A percentile compares a stretch with the other conserved stretches of the same genome.
Conservation (phyloP, 1,140 invertebrate genomes). For the Megalonaias nervosa region DNA sequence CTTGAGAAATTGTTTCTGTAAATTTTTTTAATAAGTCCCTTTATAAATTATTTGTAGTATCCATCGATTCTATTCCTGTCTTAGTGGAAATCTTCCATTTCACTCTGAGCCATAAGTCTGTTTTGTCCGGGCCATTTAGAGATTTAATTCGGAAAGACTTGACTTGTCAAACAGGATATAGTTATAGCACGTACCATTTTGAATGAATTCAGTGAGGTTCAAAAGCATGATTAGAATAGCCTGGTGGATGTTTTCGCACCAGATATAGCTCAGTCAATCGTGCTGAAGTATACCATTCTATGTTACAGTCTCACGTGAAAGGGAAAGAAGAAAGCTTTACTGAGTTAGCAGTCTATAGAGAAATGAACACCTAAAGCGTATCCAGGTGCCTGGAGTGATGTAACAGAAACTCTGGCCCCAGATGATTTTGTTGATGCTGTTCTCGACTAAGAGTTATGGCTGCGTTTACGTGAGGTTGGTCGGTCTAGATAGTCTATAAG, state of each 20-base stretch:
- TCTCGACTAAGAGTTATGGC: slow-evolving; percentile 6
- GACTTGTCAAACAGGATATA: too few species aligned
- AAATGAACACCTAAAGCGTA: slow-evolving; percentile 20
- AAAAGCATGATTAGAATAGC: neutral
- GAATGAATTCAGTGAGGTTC: neutral
- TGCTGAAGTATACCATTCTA: slow-evolving; percentile 8
- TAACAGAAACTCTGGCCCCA: slow-evolving; percentile 15
- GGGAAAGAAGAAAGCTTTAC: neutral
- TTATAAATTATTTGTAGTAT: too few species aligned
- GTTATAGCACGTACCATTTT: neutral
- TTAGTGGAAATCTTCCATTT: too few species aligned
- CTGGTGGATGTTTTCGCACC: too few species aligned
- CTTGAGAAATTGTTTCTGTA: too few species aligned
- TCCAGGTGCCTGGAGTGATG: slow-evolving; percentile 1
- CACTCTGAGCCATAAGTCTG: too few species aligned
- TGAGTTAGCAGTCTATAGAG: slow-evolving; percentile 13
- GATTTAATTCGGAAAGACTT: too few species aligned
- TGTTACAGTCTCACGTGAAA: neutral
- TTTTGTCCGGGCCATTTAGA: too few species aligned
- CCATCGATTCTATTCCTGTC: too few species aligned
- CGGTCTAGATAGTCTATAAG: slow-evolving; percentile 11
- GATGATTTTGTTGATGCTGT: slow-evolving; percentile 24
- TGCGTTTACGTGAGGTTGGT: slow-evolving; percentile 11
- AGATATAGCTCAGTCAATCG: slow-evolving; percentile 6
- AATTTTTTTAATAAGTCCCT: too few species aligned